Evolutionary conservation across 2,113 vertebrate genomes (phyloP), one percentile per base, ranked within the genome.

Genomic region (Chrysemys picta): DNA sequence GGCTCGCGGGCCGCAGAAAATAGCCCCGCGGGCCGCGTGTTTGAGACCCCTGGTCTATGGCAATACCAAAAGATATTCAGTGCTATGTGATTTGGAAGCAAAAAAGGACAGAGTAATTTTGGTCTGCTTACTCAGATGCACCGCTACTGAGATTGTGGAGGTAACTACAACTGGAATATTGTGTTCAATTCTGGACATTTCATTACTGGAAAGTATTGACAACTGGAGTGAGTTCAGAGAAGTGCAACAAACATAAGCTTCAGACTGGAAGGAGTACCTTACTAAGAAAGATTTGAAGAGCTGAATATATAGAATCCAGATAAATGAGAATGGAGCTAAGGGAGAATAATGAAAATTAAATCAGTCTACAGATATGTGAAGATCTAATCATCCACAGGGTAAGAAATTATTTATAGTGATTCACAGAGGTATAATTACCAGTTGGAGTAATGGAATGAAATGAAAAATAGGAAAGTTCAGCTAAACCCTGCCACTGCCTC

Each of bases 221-320:
- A 97, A 96, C 80, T 82, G 80, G 47, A 59, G 31, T 16, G 86
- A 95, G 84, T 93, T 76, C 89, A 93, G 92, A 87, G 85, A 95
- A 87, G 84, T 56, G 29, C n/a, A 93, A 85, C 31, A 83, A 94
- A 80, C 62, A 89, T 3, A 47, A 91, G 9, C 27, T 72, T 45
- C 1, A 0, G 27, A 85, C 89, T 82, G 42, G 31, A 94, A 29
- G 45, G 49, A 93, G 8, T 50, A 17, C 3, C 0, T 0, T 25
- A 83, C 16, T 10, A 22, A 38, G 50, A 16, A 87, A 85, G 52
- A 94, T 56, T 8, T n/a, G 35, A 80, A 80, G 69, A 84, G 42
- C 6, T 89, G 35, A 86, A 42, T 86, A 85, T 7, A 5, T 42
- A 82, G 6, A 88, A 4, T 84, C 5, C 14, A 47, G 8, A 9